Conservation (phyloP, 2,113 vertebrate genomes). For the Myiagra hebetior region DNA sequence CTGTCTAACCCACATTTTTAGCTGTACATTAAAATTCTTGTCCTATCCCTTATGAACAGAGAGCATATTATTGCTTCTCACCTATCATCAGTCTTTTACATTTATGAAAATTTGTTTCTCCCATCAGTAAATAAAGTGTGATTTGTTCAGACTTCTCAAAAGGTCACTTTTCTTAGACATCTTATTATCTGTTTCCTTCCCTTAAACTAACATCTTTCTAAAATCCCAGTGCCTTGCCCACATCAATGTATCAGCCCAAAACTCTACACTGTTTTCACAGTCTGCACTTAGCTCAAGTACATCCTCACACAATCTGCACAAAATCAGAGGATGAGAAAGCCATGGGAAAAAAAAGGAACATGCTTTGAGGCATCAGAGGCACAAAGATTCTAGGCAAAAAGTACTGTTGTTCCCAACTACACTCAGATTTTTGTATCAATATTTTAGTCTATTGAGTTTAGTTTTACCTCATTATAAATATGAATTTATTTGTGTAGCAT, state of each 20-base stretch:
- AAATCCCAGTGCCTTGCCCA: neutral
- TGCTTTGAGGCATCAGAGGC: neutral
- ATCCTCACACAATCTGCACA: neutral
- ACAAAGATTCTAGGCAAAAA: neutral
- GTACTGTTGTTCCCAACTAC: neutral
- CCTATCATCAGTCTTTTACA: neutral
- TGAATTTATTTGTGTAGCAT: neutral
- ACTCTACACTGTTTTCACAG: neutral
- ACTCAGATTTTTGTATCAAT: neutral
- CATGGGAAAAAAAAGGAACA: fast-evolving
- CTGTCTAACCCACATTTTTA: neutral
- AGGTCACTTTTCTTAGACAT: neutral
- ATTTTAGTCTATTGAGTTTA: neutral
- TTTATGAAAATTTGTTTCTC: neutral
- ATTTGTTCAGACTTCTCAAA: neutral
- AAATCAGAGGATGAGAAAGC: neutral
- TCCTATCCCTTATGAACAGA: neutral
- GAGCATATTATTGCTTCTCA: neutral
- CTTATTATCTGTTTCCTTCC: neutral
- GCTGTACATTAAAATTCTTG: neutral
- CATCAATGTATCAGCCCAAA: neutral
- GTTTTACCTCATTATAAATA: neutral
- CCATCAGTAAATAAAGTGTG: neutral
- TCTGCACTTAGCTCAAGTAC: neutral
- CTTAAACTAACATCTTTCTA: neutral